Conservation (phyloP, 2,888 invertebrate species). For the Drosophila birchii region DNA sequence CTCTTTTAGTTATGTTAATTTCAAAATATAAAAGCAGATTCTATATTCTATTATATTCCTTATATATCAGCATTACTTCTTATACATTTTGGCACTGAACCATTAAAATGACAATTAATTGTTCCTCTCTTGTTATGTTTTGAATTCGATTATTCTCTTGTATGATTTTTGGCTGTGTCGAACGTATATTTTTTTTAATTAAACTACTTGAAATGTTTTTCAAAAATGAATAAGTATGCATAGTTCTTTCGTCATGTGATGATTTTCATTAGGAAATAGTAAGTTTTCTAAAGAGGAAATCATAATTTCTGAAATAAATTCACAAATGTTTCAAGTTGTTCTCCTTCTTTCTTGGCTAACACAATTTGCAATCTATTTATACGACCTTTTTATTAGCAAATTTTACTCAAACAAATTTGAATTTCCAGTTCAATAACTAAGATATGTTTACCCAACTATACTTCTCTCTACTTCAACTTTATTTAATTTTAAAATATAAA, state of each 20-base stretch:
- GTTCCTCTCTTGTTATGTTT: not conserved
- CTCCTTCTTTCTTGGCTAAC: not conserved
- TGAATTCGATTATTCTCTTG: conserved; percentile 5
- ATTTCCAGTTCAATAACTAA: not conserved
- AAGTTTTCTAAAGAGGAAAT: conserved; percentile 1
- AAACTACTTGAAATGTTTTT: not conserved
- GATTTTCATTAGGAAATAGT: not conserved
- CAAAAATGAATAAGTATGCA: not conserved
- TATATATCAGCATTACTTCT: not conserved
- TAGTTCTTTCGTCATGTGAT: not conserved
- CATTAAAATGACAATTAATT: not conserved
- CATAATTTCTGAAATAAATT: conserved; percentile 1
- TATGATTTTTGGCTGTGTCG: not conserved
- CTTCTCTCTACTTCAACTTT: too few relatives aligned
- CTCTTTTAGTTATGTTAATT: too few relatives aligned
- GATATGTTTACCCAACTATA: not conserved
- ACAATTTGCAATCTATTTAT: not conserved
- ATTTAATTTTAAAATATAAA: not conserved
- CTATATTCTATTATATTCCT: not conserved
- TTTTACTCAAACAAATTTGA: not conserved
- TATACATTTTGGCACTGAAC: conserved; percentile 1
- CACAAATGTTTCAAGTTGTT: not conserved
- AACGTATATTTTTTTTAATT: conserved; percentile 12
- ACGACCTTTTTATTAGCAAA: not conserved
- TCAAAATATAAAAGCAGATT: not conserved